Conservation (phyloP, 2,113 vertebrate species). For the Heterotis niloticus region DNA sequence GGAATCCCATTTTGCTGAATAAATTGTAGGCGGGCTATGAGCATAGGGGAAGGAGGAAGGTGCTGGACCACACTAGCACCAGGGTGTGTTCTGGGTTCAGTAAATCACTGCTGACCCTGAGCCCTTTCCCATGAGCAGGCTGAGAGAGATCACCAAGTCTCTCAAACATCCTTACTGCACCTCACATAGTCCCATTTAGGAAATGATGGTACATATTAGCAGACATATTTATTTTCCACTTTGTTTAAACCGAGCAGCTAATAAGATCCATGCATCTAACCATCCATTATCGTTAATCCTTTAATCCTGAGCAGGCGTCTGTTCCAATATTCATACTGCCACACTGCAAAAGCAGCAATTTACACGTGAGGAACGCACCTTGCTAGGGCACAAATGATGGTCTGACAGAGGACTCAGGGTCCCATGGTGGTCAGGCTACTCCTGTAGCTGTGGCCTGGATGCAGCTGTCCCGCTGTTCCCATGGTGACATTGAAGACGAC, state of each 20-base stretch:
- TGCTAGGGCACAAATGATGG: too few relatives aligned
- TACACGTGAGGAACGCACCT: too few relatives aligned
- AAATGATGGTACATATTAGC: neutral
- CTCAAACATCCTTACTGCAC: too few relatives aligned
- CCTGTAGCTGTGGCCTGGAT: neutral
- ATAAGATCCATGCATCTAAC: too few relatives aligned
- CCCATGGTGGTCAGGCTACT: neutral
- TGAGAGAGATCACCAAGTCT: too few relatives aligned
- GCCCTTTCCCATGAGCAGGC: too few relatives aligned
- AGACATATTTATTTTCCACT: neutral
- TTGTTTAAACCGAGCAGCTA: too few relatives aligned
- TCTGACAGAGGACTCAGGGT: too few relatives aligned
- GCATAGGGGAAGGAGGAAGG: neutral
- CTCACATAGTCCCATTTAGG: neutral
- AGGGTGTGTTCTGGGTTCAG: neutral
- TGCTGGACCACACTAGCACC: neutral
- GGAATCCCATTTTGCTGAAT: neutral
- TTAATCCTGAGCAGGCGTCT: too few relatives aligned
- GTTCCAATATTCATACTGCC: too few relatives aligned
- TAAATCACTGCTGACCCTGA: neutral
- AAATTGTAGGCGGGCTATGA: neutral
- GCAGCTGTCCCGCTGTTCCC: constrained; percentile 10
- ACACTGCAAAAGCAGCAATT: too few relatives aligned
- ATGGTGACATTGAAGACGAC: neutral
- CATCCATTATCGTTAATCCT: too few relatives aligned